phyloP scores from a whole-genome alignment of 1,140 invertebrate species.

The Drosophila setifemur region DNA sequence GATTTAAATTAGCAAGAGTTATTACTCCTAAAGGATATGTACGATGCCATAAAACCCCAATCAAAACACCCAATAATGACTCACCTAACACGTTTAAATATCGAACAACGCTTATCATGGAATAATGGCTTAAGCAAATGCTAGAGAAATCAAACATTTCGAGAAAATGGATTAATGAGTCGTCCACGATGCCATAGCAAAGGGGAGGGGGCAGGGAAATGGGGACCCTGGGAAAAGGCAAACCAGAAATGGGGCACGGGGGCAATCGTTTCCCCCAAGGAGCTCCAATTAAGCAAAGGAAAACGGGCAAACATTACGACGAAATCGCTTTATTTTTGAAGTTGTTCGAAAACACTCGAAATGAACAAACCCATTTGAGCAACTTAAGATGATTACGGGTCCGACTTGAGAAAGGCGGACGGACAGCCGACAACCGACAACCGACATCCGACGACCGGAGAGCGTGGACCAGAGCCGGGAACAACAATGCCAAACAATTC shows the following conservation, averaged over 20 bases:
- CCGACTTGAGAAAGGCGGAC: constrained; percentile 14
- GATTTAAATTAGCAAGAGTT: no score
- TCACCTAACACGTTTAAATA: no score
- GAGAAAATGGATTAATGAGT: constrained; percentile 19
- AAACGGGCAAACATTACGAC: constrained; percentile 30
- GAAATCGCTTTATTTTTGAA: constrained; percentile 44
- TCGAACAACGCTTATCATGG: not conserved
- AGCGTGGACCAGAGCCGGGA: no score
- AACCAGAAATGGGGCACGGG: not conserved
- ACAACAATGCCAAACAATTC: constrained; percentile 75
- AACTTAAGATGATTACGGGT: constrained; percentile 75
- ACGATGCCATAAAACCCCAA: no score
- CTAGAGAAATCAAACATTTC: constrained; percentile 11
- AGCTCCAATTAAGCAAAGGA: constrained; percentile 40
- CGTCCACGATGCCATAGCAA: not conserved
- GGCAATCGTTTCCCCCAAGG: constrained; percentile 24
- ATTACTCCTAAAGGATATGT: no score
- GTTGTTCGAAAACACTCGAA: constrained; percentile 57
- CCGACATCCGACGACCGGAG: no score
- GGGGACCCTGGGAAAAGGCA: not conserved
- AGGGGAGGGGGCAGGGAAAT: not conserved
- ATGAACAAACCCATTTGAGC: constrained; percentile 72
- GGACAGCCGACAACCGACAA: not conserved
- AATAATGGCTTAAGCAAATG: not conserved
- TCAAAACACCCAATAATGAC: no score